Base-by-base conservation (phyloP, 2,113 vertebrate species). In the Rostratula benghalensis region DNA sequence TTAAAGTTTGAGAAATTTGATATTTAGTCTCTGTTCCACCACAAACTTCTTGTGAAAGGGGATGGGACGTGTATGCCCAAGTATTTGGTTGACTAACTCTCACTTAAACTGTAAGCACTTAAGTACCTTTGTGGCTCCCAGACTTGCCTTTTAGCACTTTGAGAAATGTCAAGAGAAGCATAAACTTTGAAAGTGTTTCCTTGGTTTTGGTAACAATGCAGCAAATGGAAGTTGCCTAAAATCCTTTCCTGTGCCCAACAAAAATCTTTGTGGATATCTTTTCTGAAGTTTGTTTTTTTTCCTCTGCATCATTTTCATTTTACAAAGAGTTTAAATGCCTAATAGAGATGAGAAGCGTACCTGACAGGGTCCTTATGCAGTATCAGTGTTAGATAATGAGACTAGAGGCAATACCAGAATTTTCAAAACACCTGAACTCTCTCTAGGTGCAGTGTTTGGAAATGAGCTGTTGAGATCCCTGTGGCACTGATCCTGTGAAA, bases 141-240 rank as follows among this genome's bases (percentile, higher is more conserved):
- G 30, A 65, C 74, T 79, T 85, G 84, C 81, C 57, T 87, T 93
- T 60, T 74, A 48, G 65, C 68, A 37, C 69, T 68, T 71, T 6
- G 84, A 94, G 77, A 93, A 95, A 89, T 87, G 80, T 91, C 84
- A 93, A 57, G 87, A 88, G 91, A 87, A 88, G 41, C 59, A 67
- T 94, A 83, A 94, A 70, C 68, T 86, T 70, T 83, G 64, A 9
- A 84, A 95, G 74, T 11, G 28, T 71, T 92, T 70, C 69, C 59
- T 90, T 89, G 73, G 25, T 96, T 93, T 70, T 93, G 90, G 90
- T 89, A 95, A 87, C 64, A 89, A 83, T 67, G 57, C 60, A 56
- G 45, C n/a, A 78, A 78, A 67, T 35, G 43, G 30, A 75, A 41
- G 51, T 56, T 84, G 60, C 65, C 30, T 70, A 35, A 93, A 78